These are phyloP conservation scores for Drosophila multiciliata DNA, from an alignment of 2,888 invertebrate species.

Conservation along the genomic window DNA sequence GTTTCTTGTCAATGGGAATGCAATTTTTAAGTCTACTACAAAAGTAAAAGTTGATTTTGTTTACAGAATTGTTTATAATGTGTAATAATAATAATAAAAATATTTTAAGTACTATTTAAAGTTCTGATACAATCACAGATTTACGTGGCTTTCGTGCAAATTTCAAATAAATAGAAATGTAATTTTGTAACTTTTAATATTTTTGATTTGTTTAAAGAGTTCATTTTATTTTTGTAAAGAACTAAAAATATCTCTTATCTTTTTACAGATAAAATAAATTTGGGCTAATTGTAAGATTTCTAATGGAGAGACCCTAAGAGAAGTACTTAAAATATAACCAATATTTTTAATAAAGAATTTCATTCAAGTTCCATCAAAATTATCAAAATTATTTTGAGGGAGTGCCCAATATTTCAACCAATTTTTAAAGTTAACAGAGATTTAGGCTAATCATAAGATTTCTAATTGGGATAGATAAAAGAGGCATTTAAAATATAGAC, in stretches of 20 bases:
- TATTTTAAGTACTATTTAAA: not conserved
- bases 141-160: too few relatives aligned
- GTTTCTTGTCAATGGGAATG: not conserved
- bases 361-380: not conserved
- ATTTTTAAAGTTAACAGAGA: not conserved
- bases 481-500: not conserved
- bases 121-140: accelerated
- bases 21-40: not conserved
- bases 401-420: not conserved
- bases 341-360: not conserved
- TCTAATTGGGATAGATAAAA: not conserved
- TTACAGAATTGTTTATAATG: not conserved
- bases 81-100: too few relatives aligned
- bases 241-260: not conserved
- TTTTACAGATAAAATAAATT: not conserved
- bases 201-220: not conserved
- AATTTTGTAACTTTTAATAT: too few relatives aligned
- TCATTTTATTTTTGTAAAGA: not conserved
- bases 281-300: not conserved
- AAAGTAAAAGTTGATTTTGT: not conserved
- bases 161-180: too few relatives aligned
- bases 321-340: not conserved
- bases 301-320: not conserved
- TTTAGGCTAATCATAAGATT: not conserved
- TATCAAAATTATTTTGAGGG: too few relatives aligned